phyloP scores from a whole-genome alignment of 2,797 vertebrate genomes.

The Microctenopoma stevenorrisi region DNA sequence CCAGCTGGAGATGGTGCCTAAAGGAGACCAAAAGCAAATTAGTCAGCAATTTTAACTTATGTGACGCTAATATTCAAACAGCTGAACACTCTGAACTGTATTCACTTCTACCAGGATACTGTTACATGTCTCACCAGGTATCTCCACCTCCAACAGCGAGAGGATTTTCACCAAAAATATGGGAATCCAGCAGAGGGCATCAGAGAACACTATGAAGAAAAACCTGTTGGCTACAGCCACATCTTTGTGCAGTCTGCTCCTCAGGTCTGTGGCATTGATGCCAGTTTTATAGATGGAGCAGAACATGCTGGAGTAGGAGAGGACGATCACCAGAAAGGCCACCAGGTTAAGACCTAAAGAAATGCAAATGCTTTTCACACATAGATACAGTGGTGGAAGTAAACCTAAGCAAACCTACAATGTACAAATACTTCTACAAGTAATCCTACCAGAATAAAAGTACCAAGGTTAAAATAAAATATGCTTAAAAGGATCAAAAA shows the following conservation, averaged over 20 bases:
- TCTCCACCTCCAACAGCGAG: constrained; percentile 84
- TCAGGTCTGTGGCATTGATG: constrained; percentile 82
- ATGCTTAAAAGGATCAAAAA: too few species aligned
- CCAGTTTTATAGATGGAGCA: constrained; percentile 86
- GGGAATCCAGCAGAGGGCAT: constrained; percentile 93
- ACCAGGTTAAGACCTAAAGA: constrained; percentile 84
- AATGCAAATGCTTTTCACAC: constrained; percentile 18
- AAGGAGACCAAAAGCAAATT: not conserved
- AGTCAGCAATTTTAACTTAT: not conserved
- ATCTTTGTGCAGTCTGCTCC: constrained; percentile 80
- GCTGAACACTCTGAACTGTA: not conserved
- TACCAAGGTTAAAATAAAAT: too few species aligned
- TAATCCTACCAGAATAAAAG: too few species aligned
- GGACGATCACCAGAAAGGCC: constrained; percentile 82
- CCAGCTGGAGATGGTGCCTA: constrained; percentile 86
- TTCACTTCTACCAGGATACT: not conserved
- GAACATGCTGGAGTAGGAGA: constrained; percentile 86
- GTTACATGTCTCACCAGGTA: constrained; percentile 74
- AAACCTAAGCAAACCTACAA: too few species aligned
- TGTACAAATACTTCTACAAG: too few species aligned
- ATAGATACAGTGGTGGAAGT: not conserved
- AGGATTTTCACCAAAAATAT: constrained; percentile 87
- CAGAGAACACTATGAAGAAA: constrained; percentile 91
- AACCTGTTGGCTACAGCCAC: constrained; percentile 83
- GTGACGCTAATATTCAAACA: not conserved